A percentile compares a stretch with the other conserved stretches of the same genome.
These are phyloP conservation scores for Uropsilus gracilis DNA, from an alignment of 2,113 vertebrate species.

Conservation along the genomic window DNA sequence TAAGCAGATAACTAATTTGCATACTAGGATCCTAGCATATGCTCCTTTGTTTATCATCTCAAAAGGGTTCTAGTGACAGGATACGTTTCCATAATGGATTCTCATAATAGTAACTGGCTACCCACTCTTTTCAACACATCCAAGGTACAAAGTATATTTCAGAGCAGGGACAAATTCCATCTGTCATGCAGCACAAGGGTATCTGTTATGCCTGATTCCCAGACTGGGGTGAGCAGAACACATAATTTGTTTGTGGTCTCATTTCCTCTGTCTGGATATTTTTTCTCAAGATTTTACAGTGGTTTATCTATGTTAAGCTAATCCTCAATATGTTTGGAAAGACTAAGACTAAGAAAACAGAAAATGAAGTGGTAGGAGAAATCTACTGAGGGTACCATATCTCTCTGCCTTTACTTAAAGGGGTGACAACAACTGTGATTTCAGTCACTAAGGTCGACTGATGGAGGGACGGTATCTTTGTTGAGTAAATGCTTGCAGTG, in stretches of 20 bases:
- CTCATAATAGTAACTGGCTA: not conserved
- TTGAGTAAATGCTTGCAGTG: not conserved
- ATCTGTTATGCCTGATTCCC: not conserved
- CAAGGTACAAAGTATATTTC: not conserved
- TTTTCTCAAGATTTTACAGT: not conserved
- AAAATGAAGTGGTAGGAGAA: not conserved
- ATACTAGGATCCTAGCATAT: not conserved
- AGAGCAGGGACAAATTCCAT: not conserved
- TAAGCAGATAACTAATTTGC: not conserved
- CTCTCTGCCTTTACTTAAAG: not conserved
- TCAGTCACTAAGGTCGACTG: not conserved
- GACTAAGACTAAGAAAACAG: not conserved
- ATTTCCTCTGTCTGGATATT: not conserved
- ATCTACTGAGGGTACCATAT: not conserved
- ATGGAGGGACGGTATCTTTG: not conserved
- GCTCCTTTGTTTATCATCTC: not conserved
- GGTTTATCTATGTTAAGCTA: conserved; percentile 24
- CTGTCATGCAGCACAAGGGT: not conserved
- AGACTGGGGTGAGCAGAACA: not conserved
- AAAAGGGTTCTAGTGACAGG: not conserved
- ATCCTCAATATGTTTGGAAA: not conserved
- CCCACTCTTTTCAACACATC: not conserved
- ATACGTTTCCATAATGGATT: not conserved
- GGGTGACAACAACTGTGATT: not conserved
- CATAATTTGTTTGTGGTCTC: not conserved